phyloP scores from a whole-genome alignment of 2,797 vertebrate genomes.

The Enteromius trimaculatus region DNA sequence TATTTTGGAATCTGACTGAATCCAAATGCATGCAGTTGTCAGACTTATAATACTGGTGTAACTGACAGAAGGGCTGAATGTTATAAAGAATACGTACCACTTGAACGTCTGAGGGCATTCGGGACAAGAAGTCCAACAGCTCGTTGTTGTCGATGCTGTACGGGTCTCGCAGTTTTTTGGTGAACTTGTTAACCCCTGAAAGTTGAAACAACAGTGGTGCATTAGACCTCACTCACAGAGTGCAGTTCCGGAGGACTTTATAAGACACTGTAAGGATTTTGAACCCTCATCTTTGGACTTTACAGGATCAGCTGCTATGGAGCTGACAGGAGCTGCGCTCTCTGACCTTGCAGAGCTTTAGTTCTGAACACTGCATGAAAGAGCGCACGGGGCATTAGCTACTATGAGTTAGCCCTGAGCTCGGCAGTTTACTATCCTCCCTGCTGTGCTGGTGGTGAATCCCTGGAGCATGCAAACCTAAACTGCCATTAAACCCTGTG shows the following conservation, averaged over 20 bases:
- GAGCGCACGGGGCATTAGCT: constrained; percentile 50
- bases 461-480: constrained; percentile 25
- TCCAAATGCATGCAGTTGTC: background rate
- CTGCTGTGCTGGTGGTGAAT: constrained; percentile 41
- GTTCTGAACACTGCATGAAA: constrained; percentile 51
- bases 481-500: constrained; percentile 21
- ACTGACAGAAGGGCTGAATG: constrained; percentile 31
- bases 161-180: constrained; percentile 95
- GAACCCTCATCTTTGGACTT: constrained; percentile 56
- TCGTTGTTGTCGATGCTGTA: constrained; percentile 98
- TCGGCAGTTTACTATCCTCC: constrained; percentile 37
- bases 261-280: constrained; percentile 46
- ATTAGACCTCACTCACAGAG: constrained; percentile 47
- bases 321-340: constrained; percentile 53
- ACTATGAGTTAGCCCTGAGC: constrained; percentile 43
- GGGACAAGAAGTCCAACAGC: constrained; percentile 95
- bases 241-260: constrained; percentile 49
- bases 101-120: constrained; percentile 97
- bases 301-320: constrained; percentile 56
- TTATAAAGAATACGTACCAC: constrained; percentile 82
- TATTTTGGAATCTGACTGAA: background rate
- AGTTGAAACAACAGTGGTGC: constrained; percentile 39
- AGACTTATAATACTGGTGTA: background rate
- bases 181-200: constrained; percentile 98
- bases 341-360: constrained; percentile 56